Percentiles rank a stretch among this genome's conserved stretches.
Conservation (phyloP, 2,797 vertebrate species). For the Coregonus suidteri region DNA sequence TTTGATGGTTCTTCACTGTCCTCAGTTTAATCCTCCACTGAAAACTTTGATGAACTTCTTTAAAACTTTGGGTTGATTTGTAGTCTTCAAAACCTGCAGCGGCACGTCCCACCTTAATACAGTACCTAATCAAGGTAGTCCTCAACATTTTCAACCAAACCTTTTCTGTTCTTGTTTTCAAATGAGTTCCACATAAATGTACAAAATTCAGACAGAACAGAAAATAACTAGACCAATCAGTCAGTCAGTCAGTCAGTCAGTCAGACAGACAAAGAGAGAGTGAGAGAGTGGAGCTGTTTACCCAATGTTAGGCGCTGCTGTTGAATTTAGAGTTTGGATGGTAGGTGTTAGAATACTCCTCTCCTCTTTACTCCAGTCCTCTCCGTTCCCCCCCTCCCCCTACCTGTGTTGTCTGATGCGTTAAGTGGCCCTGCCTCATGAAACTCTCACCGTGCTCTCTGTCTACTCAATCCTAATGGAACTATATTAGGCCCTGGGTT, state of each 20-base stretch:
- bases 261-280: too few relatives aligned
- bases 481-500: slow-evolving; percentile 25
- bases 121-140: too few relatives aligned
- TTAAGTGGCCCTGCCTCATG: slow-evolving; percentile 1
- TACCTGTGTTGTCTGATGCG: neutral
- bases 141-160: too few relatives aligned
- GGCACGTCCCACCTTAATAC: too few relatives aligned
- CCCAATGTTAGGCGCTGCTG: too few relatives aligned
- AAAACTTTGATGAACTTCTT: neutral
- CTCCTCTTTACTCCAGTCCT: neutral
- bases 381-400: slow-evolving; percentile 6
- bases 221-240: neutral
- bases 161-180: too few relatives aligned
- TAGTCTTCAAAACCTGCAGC: too few relatives aligned
- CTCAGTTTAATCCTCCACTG: neutral
- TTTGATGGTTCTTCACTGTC: neutral
- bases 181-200: too few relatives aligned
- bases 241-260: too few relatives aligned
- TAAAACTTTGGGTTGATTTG: neutral
- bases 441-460: slow-evolving; percentile 14
- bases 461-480: slow-evolving; percentile 25
- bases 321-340: too few relatives aligned
- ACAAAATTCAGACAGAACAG: neutral
- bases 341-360: neutral
- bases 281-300: too few relatives aligned